Evolutionary conservation across 2,797 vertebrate genomes (phyloP), one percentile per base, ranked within the genome.

Genomic region (Acanthurus lineatus): DNA sequence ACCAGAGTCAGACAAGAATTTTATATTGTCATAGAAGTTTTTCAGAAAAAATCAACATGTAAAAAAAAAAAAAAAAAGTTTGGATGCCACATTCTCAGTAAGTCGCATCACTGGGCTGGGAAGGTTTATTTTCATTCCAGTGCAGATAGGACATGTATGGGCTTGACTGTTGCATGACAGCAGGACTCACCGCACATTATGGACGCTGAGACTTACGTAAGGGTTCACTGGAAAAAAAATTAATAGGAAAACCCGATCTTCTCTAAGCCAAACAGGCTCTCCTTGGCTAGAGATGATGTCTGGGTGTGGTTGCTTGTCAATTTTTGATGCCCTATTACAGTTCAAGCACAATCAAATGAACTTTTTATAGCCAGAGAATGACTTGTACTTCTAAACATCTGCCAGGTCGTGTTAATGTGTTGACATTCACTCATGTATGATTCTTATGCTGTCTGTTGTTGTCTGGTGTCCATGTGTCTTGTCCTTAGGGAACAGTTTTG

Each of bases 401-500:
- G 74, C 77, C 59, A 47, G 19, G 42, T 32, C 12, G 59, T 40
- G 32, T 73, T 69, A 19, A 15, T 25, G 28, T 14, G n/a, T 51
- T 68, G 20, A 20, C 25, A 61, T 51, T 52, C 59, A 25, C 20
- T 61, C 53, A 0, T 9, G 52, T 69, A 28, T 6, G 53, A 44
- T 54, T 65, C 22, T 58, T 19, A 8, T 48, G 3, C 35, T 42
- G 9, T 71, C 19, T 72, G 51, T 45, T 48, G 22, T 42, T 16
- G 63, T 87, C 89, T 91, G 90, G 61, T 53, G 77, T 77, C 88
- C 89, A 91, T 67, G 79, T 91, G 89, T 85, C 48, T 25, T 54
- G 51, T 81, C 79, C 54, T 61, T 0, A 68, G 82, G 82, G 73
- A 44, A 81, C 69, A 42, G 15, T 69, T 80, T 63, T 70, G 48